Evolutionary conservation across 2,113 vertebrate species (phyloP).

Genomic region (Poecilia latipinna): DNA sequence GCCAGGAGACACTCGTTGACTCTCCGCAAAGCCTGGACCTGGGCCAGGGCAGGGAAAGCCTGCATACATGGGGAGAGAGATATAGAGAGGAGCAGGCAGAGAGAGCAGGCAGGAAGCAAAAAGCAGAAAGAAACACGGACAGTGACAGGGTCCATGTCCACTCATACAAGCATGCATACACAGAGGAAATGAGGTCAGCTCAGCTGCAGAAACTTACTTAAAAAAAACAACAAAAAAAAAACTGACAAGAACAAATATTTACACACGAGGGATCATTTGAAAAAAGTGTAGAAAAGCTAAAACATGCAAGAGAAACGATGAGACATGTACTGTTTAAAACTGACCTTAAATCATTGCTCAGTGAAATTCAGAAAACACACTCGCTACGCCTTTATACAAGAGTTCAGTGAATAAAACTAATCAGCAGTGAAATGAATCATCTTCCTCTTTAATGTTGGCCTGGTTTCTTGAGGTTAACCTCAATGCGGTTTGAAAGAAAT

Average conservation of each 20-base stretch:
- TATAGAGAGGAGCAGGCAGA: conserved; percentile 39
- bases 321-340: not conserved
- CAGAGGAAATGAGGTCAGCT: conserved; percentile 18
- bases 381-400: conserved; percentile 17
- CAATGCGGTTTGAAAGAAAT: conserved; percentile 50
- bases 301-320: conserved; percentile 34
- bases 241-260: conserved; percentile 23
- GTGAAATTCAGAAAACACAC: conserved; percentile 6
- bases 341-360: conserved; percentile 19
- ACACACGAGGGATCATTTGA: conserved; percentile 26
- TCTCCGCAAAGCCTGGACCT: conserved; percentile 89
- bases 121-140: conserved; percentile 34
- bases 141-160: conserved; percentile 12
- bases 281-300: conserved; percentile 30
- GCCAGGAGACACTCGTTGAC: conserved; percentile 90
- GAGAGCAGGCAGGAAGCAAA: conserved; percentile 56
- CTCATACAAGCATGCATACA: conserved; percentile 40
- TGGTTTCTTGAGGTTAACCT: conserved; percentile 48
- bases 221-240: not conserved
- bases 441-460: conserved; percentile 24
- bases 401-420: conserved; percentile 11
- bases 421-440: conserved; percentile 41
- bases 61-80: conserved; percentile 79
- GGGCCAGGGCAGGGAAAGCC: conserved; percentile 91
- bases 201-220: conserved; percentile 13